These are phyloP conservation scores for Platanista minor DNA, from an alignment of 2,113 vertebrate genomes.

Conservation along the genomic window DNA sequence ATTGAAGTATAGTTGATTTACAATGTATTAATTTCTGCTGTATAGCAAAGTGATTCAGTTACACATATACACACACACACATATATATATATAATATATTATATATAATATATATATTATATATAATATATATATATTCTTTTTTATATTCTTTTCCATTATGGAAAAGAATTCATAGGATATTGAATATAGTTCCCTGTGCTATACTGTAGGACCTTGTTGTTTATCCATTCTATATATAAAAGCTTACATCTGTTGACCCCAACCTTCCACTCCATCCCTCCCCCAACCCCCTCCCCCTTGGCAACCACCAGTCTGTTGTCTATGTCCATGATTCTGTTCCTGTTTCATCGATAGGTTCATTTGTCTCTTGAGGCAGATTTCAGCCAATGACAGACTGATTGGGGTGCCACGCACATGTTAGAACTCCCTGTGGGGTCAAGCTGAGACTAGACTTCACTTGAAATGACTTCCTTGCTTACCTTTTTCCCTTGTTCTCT, in stretches of 20 bases:
- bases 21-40: not conserved
- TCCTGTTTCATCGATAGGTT: not conserved
- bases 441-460: not conserved
- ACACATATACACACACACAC: too few relatives aligned
- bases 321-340: not conserved
- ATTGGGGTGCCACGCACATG: not conserved
- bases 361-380: not conserved
- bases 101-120: too few relatives aligned
- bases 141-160: not conserved
- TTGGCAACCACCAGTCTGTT: not conserved
- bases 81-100: not conserved
- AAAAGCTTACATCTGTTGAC: not conserved
- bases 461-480: not conserved
- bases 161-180: not conserved
- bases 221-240: too few relatives aligned
- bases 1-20: not conserved
- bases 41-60: not conserved
- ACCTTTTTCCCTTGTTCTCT: not conserved
- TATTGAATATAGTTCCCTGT: too few relatives aligned
- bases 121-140: not conserved
- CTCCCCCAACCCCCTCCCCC: not conserved
- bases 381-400: not conserved
- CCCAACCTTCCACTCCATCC: rapidly evolving
- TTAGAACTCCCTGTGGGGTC: not conserved
- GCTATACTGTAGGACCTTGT: too few relatives aligned